Conservation (phyloP, 2,113 vertebrate species). For the Myotis yumanensis region DNA sequence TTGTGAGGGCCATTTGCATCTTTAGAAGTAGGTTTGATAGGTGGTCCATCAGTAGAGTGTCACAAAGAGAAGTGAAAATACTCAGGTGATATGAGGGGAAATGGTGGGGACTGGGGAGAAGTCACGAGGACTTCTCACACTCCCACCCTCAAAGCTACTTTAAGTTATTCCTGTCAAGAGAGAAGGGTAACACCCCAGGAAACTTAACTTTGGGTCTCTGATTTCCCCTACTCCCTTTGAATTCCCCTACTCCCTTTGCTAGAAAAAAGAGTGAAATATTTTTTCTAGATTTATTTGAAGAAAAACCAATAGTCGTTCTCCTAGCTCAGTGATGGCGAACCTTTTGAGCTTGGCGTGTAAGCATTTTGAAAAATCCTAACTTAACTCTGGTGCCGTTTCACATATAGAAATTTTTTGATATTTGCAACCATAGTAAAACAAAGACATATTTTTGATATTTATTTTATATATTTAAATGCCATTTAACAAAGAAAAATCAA, state of each 20-base stretch:
- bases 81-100: constrained; percentile 40
- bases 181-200: background rate
- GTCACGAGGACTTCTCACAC: constrained; percentile 34
- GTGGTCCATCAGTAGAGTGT: background rate
- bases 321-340: background rate
- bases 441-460: too few species aligned
- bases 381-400: too few species aligned
- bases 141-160: background rate
- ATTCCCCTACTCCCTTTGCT: constrained; percentile 54
- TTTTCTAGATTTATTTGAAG: constrained; percentile 40
- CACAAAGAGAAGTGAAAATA: constrained; percentile 61
- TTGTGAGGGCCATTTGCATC: constrained; percentile 5
- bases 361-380: too few species aligned
- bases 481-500: too few species aligned
- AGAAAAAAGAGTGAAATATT: background rate
- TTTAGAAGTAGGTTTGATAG: constrained; percentile 17
- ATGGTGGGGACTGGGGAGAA: background rate
- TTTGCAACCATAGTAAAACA: too few species aligned
- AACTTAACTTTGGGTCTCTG: constrained; percentile 16
- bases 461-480: too few species aligned
- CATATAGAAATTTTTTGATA: too few species aligned
- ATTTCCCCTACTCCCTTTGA: constrained; percentile 20
- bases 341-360: too few species aligned
- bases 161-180: constrained; percentile 44
- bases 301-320: background rate